phyloP scores from a whole-genome alignment of 1,140 invertebrate species.

The Drosophila seguyi region DNA sequence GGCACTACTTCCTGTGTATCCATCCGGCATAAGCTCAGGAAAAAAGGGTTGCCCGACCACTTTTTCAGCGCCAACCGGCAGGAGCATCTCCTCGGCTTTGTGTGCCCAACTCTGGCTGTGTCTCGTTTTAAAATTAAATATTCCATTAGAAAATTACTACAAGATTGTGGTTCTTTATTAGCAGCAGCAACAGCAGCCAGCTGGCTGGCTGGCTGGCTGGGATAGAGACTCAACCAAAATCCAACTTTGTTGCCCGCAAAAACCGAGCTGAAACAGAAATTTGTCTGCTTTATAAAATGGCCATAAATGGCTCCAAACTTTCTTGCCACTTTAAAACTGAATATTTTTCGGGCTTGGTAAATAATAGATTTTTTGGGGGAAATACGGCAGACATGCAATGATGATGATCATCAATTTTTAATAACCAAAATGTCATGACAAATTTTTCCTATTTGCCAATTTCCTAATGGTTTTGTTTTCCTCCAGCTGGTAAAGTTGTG shows the following conservation, averaged over 20 bases:
- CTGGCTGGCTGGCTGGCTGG: conserved; percentile 7
- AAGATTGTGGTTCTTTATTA: conserved; percentile 78
- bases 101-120: conserved; percentile 58
- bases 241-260: conserved; percentile 45
- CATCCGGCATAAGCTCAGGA: conserved; percentile 75
- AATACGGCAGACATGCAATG: conserved; percentile 22
- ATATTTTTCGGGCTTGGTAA: conserved; percentile 15
- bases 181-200: conserved; percentile 36
- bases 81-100: conserved; percentile 51
- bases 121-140: conserved; percentile 84
- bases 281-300: conserved; percentile 16
- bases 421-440: conserved; percentile 52
- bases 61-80: conserved; percentile 55
- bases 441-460: conserved; percentile 49
- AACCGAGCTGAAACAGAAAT: conserved; percentile 17
- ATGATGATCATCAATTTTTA: conserved; percentile 59
- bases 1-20: conserved; percentile 81
- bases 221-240: conserved; percentile 52
- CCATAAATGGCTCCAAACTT: conserved; percentile 1
- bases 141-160: conserved; percentile 85
- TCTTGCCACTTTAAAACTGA: conserved; percentile 10
- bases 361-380: conserved; percentile 14
- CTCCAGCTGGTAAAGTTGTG: conserved; percentile 13
- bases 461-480: conserved; percentile 40
- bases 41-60: conserved; percentile 72